phyloP scores from a whole-genome alignment of 2,797 vertebrate genomes.

The Sebastolobus alascanus region DNA sequence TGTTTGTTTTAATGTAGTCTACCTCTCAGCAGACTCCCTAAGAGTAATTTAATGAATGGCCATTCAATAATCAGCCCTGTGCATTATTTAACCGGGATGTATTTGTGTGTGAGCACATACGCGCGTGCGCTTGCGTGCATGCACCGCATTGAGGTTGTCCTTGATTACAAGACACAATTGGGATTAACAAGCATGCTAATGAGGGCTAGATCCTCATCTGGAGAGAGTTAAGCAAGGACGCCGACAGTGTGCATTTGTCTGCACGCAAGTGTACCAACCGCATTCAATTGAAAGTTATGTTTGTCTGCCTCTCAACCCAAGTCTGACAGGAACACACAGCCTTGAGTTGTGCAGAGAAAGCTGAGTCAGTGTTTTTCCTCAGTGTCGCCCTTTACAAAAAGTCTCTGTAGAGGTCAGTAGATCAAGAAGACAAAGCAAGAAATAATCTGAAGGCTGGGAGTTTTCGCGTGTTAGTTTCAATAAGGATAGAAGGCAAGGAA shows the following conservation, averaged over 20 bases:
- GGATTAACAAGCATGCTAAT: conserved; percentile 76
- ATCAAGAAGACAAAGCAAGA: conserved; percentile 29
- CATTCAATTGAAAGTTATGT: conserved; percentile 41
- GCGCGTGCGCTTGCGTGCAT: conserved; percentile 9
- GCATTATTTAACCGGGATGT: conserved; percentile 59
- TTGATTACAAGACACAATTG: conserved; percentile 74
- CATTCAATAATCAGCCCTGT: conserved; percentile 70
- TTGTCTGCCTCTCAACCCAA: conserved; percentile 39
- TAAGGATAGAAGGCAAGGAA: not conserved
- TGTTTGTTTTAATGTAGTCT: conserved; percentile 64
- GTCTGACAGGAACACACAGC: conserved; percentile 31
- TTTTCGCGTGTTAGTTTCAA: not conserved
- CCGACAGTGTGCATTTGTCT: conserved; percentile 22
- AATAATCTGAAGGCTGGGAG: conserved; percentile 3
- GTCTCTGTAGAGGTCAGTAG: conserved; percentile 43
- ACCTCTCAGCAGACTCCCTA: conserved; percentile 63
- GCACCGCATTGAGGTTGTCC: conserved; percentile 53
- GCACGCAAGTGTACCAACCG: conserved; percentile 20
- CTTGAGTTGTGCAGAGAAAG: conserved; percentile 37
- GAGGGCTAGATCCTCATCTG: conserved; percentile 67
- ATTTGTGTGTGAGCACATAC: not conserved
- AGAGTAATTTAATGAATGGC: conserved; percentile 69
- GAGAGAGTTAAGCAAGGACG: conserved; percentile 44
- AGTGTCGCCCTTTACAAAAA: conserved; percentile 31
- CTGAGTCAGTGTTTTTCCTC: conserved; percentile 40